Conservation (phyloP, 2,888 invertebrate genomes). For the Melanostoma scalare region DNA sequence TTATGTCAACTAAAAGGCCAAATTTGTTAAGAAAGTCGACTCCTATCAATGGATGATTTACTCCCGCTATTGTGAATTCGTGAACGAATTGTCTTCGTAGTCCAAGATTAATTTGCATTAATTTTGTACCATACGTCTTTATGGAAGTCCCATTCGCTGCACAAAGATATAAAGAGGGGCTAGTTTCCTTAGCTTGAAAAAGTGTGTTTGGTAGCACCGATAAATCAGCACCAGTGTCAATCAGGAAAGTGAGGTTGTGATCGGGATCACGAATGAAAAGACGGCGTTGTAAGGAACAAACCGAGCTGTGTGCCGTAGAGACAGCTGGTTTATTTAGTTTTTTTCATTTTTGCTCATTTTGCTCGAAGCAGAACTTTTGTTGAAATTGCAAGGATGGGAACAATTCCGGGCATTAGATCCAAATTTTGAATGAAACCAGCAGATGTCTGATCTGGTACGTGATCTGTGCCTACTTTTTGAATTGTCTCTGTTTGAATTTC, state of each 20-base stretch:
- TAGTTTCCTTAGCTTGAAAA: conserved; percentile 6
- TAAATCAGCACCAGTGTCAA: conserved; percentile 24
- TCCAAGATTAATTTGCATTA: conserved; percentile 17
- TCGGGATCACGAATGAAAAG: conserved; percentile 22
- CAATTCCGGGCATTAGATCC: conserved; percentile 24
- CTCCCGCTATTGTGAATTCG: conserved; percentile 9
- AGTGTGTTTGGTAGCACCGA: conserved; percentile 11
- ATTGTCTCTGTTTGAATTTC: conserved; percentile 6
- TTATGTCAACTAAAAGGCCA: conserved; percentile 27
- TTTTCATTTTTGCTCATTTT: conserved; percentile 9
- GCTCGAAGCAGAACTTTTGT: neutral
- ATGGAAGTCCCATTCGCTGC: conserved; percentile 40
- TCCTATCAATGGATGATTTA: conserved; percentile 31
- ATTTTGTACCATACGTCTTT: conserved; percentile 28
- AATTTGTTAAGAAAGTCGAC: conserved; percentile 31
- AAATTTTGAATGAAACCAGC: conserved; percentile 27
- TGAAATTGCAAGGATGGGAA: conserved; percentile 12
- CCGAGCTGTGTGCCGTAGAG: conserved; percentile 15
- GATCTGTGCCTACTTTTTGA: conserved; percentile 4
- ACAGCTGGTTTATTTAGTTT: conserved; percentile 28
- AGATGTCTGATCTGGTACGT: conserved; percentile 16
- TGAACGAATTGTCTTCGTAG: conserved; percentile 31
- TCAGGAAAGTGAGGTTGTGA: conserved; percentile 19
- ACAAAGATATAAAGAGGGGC: conserved; percentile 12
- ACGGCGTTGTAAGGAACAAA: conserved; percentile 11